Evolutionary conservation across 2,113 vertebrate species (phyloP).

Genomic region (Desmodus rotundus): DNA sequence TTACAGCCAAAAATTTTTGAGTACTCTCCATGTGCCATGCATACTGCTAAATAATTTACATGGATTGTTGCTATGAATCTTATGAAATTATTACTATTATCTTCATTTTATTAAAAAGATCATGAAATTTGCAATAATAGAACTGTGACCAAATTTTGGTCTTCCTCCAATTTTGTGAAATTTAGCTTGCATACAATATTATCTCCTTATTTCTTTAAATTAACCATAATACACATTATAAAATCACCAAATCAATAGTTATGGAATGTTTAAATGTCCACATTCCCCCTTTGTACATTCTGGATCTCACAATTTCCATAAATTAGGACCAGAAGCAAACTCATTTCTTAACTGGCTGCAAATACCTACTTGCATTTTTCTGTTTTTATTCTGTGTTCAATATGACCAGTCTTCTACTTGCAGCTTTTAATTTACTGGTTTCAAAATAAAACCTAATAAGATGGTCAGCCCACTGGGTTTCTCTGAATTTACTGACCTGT

Average conservation of each 20-base stretch:
- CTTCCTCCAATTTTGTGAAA: not conserved
- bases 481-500: not conserved
- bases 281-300: not conserved
- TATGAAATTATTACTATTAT: not conserved
- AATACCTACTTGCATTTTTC: not conserved
- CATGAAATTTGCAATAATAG: not conserved
- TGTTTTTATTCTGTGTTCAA: not conserved
- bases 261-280: not conserved
- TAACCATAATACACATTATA: not conserved
- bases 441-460: not conserved
- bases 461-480: not conserved
- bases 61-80: not conserved
- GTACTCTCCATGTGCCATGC: not conserved
- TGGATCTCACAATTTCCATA: not conserved
- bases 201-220: not conserved
- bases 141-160: not conserved
- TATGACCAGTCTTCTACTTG: not conserved
- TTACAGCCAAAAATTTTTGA: not conserved
- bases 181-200: not conserved
- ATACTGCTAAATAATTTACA: not conserved
- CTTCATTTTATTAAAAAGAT: constrained; percentile 8
- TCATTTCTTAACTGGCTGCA: not conserved
- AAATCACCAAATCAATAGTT: not conserved
- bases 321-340: not conserved
- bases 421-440: not conserved